These are phyloP conservation scores for Xylocampa areola DNA, from an alignment of 2,888 invertebrate species.

Conservation along the genomic window DNA sequence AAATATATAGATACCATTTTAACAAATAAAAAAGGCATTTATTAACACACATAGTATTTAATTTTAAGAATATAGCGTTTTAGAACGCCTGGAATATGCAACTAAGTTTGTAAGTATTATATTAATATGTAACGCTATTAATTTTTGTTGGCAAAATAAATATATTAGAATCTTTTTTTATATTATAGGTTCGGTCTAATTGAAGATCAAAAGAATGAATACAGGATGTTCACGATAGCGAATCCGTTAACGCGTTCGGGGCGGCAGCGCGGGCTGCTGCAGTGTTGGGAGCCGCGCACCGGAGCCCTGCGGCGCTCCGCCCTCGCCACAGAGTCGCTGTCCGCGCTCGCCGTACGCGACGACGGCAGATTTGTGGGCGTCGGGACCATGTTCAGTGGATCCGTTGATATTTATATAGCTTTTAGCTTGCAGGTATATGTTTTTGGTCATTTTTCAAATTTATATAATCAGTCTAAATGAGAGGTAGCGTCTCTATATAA, in stretches of 20 bases:
- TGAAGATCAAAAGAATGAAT: constrained; percentile 91
- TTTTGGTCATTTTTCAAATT: too few species aligned
- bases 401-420: constrained; percentile 96
- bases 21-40: too few species aligned
- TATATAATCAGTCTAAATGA: too few species aligned
- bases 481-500: too few species aligned
- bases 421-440: constrained; percentile 95
- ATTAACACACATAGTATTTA: too few species aligned
- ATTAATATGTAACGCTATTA: too few species aligned
- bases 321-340: constrained; percentile 93
- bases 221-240: constrained; percentile 93
- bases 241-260: constrained; percentile 94
- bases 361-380: constrained; percentile 97
- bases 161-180: background rate
- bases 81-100: too few species aligned
- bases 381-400: constrained; percentile 98
- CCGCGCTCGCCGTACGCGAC: constrained; percentile 96
- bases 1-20: too few species aligned
- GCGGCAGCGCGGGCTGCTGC: constrained; percentile 93
- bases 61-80: too few species aligned
- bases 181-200: constrained; percentile 91
- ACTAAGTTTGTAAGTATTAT: too few species aligned
- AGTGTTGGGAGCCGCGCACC: constrained; percentile 92
- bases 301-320: constrained; percentile 90
- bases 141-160: too few species aligned